Evolutionary conservation across 2,113 vertebrate species (phyloP).

Genomic region (Propithecus coquereli): DNA sequence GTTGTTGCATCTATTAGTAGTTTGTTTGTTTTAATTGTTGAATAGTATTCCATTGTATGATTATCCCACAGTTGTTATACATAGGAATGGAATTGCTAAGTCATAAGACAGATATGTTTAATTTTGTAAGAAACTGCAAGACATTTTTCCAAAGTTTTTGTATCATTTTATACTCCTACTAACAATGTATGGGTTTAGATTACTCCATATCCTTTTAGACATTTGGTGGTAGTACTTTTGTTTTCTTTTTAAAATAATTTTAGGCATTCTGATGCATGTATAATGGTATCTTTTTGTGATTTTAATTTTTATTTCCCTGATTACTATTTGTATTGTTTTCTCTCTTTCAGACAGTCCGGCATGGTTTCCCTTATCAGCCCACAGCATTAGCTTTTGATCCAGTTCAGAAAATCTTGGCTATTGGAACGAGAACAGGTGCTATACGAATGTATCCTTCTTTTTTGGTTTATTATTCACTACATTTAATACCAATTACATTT

Average conservation of each 20-base stretch:
- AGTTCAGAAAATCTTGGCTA: constrained; percentile 97
- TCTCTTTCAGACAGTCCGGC: constrained; percentile 94
- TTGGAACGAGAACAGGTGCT: constrained; percentile 94
- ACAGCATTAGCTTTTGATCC: constrained; percentile 97
- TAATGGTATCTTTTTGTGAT: constrained; percentile 8
- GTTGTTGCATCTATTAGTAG: not conserved
- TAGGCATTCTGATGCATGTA: not conserved
- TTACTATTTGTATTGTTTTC: constrained; percentile 57
- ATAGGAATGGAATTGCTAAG: not conserved
- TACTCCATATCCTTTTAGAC: not conserved
- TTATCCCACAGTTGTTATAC: not conserved
- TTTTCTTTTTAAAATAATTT: not conserved
- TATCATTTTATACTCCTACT: not conserved
- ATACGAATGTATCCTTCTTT: constrained; percentile 98
- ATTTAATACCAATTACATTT: constrained; percentile 54
- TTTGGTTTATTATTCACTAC: constrained; percentile 41
- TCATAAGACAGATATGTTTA: not conserved
- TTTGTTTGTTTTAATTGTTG: constrained; percentile 3
- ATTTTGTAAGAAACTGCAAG: not conserved
- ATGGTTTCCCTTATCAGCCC: constrained; percentile 97
- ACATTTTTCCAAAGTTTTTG: constrained; percentile 11
- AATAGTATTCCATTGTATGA: not conserved
- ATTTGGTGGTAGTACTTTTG: not conserved
- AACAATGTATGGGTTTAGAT: not conserved
- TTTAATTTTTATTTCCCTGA: constrained; percentile 8